Evolutionary conservation across 2,888 invertebrate genomes (phyloP).

Genomic region (Neelides folsomi): DNA sequence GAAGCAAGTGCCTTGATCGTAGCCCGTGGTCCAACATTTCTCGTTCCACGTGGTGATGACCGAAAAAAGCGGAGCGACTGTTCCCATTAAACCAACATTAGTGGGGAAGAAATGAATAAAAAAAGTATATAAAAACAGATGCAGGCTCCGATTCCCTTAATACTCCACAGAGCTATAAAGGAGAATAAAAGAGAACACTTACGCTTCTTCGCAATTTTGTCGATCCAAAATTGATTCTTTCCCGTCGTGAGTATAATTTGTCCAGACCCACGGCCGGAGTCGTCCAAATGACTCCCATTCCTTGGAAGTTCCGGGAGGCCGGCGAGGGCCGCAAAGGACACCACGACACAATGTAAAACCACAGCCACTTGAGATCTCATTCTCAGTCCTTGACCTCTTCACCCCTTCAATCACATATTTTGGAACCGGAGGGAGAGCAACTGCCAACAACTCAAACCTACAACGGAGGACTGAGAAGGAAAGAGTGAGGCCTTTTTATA

Average conservation of each 20-base stretch:
- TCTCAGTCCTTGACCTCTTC: too few species aligned
- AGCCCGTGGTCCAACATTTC: slow-evolving; percentile 28
- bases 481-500: too few species aligned
- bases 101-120: slow-evolving; percentile 1
- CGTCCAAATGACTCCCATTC: too few species aligned
- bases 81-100: not conserved
- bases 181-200: slow-evolving; percentile 7
- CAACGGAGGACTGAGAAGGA: too few species aligned
- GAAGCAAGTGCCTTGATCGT: slow-evolving; percentile 30
- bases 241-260: not conserved
- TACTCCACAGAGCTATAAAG: not conserved
- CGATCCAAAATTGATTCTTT: slow-evolving; percentile 18
- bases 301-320: too few species aligned
- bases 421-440: too few species aligned
- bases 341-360: too few species aligned
- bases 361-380: too few species aligned
- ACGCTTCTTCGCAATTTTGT: slow-evolving; percentile 20
- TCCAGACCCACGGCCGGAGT: too few species aligned
- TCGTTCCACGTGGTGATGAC: slow-evolving; percentile 27
- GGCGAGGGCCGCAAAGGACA: too few species aligned
- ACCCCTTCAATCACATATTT: too few species aligned
- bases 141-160: slow-evolving; percentile 2
- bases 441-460: too few species aligned
- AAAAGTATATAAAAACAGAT: slow-evolving; percentile 6
- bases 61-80: slow-evolving; percentile 26